phyloP scores from a whole-genome alignment of 2,797 vertebrate species.

The Sebastolobus altivelis region DNA sequence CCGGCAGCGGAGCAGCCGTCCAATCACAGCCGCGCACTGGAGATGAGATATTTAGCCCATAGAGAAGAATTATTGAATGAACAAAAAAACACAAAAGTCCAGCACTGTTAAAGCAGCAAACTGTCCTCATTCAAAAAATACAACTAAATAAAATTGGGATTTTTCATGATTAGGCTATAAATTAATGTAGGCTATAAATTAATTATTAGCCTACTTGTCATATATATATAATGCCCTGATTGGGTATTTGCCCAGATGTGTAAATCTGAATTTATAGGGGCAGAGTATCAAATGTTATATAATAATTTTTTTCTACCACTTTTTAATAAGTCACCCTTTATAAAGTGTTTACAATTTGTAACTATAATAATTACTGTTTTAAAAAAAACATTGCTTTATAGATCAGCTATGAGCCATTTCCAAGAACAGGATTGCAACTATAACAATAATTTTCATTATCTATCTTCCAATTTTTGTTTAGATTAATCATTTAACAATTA shows the following conservation, averaged over 20 bases:
- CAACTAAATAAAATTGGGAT: not conserved
- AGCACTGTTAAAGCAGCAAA: constrained; percentile 22
- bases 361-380: not conserved
- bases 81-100: constrained; percentile 52
- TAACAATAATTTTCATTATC: too few relatives aligned
- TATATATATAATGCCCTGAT: not conserved
- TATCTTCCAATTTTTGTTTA: not conserved
- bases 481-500: not conserved
- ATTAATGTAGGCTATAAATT: not conserved
- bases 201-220: not conserved
- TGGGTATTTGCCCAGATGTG: too few relatives aligned
- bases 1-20: constrained; percentile 46
- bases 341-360: too few relatives aligned
- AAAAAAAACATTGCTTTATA: not conserved
- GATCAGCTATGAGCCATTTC: too few relatives aligned
- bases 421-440: too few relatives aligned
- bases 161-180: not conserved
- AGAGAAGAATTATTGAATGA: constrained; percentile 82
- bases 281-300: not conserved
- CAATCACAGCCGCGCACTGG: constrained; percentile 66
- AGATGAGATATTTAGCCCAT: constrained; percentile 58
- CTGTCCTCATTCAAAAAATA: constrained; percentile 45
- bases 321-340: too few relatives aligned
- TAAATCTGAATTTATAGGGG: not conserved
- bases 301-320: not conserved